Conservation (phyloP, 2,797 vertebrate species). For the Otolemur crassicaudatus region DNA sequence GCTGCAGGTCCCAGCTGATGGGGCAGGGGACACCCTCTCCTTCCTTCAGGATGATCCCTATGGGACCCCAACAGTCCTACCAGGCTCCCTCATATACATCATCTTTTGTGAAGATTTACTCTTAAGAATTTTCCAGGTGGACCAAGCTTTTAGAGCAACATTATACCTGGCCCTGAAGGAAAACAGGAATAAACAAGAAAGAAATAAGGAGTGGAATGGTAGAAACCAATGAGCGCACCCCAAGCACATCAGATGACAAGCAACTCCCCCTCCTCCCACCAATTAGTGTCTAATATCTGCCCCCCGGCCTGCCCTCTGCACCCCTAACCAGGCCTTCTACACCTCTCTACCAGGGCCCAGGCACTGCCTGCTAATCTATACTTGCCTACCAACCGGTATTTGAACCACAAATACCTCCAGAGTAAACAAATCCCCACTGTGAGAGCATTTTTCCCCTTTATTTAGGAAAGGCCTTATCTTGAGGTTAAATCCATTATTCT, state of each 20-base stretch:
- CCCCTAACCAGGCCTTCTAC: background rate
- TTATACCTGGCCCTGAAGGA: background rate
- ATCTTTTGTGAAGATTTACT: background rate
- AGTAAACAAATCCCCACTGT: fast-evolving
- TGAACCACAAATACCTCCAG: constrained; percentile 39
- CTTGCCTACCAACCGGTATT: constrained; percentile 21
- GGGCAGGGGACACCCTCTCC: background rate
- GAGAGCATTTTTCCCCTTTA: background rate
- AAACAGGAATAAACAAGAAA: background rate
- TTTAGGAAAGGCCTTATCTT: background rate
- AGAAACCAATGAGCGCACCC: background rate
- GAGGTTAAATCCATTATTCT: background rate
- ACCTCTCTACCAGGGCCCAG: fast-evolving
- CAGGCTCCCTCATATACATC: background rate
- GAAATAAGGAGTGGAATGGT: background rate
- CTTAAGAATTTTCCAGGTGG: background rate
- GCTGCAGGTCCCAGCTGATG: background rate
- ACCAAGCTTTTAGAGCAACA: background rate
- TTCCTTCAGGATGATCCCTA: background rate
- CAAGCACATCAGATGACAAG: background rate
- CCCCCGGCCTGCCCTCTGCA: background rate
- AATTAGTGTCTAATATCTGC: background rate
- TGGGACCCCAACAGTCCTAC: background rate
- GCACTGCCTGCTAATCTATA: background rate
- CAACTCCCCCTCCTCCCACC: background rate